Percentiles rank a stretch among this genome's conserved stretches.
phyloP scores from a whole-genome alignment of 2,113 vertebrate genomes.

The Sphyrna mokarran region DNA sequence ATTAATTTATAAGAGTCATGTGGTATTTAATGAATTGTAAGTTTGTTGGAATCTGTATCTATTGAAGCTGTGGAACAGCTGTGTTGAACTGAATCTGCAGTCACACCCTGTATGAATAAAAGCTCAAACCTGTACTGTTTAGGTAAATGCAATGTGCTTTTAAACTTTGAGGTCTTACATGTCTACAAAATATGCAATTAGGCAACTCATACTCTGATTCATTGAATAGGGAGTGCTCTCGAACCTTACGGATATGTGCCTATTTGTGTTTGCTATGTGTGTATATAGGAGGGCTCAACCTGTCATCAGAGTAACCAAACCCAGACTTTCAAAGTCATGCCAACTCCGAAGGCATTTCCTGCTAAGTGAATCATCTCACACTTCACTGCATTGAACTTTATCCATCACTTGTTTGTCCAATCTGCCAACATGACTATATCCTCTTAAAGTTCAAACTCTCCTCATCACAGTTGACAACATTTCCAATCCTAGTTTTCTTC shows the following conservation, averaged over 20 bases:
- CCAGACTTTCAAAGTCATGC: background rate
- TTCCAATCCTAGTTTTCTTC: too few relatives aligned
- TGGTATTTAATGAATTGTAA: background rate
- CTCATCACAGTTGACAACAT: too few relatives aligned
- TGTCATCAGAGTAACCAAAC: background rate
- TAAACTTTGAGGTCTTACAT: background rate
- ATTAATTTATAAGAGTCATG: background rate
- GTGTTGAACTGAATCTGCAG: background rate
- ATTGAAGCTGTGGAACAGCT: background rate
- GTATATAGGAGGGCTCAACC: background rate
- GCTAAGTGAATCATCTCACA: too few relatives aligned
- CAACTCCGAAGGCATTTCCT: background rate
- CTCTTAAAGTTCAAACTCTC: too few relatives aligned
- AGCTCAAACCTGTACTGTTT: background rate
- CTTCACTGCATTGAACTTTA: too few relatives aligned
- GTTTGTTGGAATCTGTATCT: background rate
- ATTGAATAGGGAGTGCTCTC: background rate
- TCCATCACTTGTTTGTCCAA: too few relatives aligned
- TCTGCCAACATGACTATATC: too few relatives aligned
- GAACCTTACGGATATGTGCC: background rate
- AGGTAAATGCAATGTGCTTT: background rate
- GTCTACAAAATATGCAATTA: conserved; percentile 24
- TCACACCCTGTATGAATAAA: background rate
- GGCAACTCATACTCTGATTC: conserved; percentile 4
- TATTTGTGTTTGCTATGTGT: background rate